Percentiles rank a stretch among this genome's conserved stretches.
Conservation (phyloP, 2,888 invertebrate species). For the Ischnus inquisitorius region DNA sequence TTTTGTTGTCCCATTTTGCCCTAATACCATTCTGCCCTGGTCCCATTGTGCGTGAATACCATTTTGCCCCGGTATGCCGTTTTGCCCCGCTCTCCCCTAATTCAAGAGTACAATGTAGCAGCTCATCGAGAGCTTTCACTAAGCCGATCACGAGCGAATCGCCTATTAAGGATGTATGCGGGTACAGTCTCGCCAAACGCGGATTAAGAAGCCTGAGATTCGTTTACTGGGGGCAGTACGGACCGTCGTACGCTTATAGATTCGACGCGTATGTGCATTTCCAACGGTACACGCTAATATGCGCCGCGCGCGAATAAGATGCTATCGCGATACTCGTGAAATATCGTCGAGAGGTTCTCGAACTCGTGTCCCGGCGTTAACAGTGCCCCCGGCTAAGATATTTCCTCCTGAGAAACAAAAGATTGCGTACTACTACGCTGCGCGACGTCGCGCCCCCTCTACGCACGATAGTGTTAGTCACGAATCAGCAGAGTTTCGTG, state of each 20-base stretch:
- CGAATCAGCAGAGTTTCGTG: slow-evolving; percentile 19
- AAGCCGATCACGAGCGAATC: slow-evolving; percentile 10
- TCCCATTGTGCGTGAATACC: no score
- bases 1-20: no score
- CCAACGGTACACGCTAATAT: slow-evolving; percentile 22
- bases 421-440: no score
- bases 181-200: no score
- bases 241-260: neutral
- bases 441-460: slow-evolving; percentile 3
- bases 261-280: neutral
- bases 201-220: slow-evolving; percentile 28
- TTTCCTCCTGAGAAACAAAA: no score
- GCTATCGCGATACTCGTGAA: neutral
- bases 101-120: no score
- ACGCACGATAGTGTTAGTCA: neutral
- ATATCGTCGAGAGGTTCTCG: neutral
- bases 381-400: no score
- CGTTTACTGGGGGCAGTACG: slow-evolving; percentile 12
- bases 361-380: neutral
- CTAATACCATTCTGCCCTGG: no score
- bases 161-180: no score
- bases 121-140: slow-evolving; percentile 11
- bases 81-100: no score
- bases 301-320: slow-evolving; percentile 1
- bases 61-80: no score